phyloP scores from a whole-genome alignment of 2,797 vertebrate species.

The Pachyuromys duprasi region DNA sequence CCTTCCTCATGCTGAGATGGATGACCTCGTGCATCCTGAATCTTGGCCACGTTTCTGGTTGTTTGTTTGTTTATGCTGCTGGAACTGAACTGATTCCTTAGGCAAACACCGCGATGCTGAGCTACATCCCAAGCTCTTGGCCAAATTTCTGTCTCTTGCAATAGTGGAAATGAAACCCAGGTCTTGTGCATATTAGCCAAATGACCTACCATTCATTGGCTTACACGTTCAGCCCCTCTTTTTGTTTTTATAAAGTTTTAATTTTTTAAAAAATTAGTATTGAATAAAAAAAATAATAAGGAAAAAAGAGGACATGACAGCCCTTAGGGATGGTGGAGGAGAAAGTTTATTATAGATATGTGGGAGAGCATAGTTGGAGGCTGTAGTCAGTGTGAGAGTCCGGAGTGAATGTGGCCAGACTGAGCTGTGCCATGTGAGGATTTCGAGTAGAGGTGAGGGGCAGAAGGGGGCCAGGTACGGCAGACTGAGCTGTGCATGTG shows the following conservation, averaged over 20 bases:
- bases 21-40: not conserved
- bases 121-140: not conserved
- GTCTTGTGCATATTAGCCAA: not conserved
- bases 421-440: not conserved
- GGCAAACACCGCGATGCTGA: not conserved
- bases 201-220: not conserved
- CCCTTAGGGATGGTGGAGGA: not conserved
- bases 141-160: not conserved
- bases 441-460: too few species aligned
- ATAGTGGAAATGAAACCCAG: not conserved
- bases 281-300: not conserved
- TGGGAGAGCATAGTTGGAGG: not conserved
- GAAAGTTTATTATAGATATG: not conserved
- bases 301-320: not conserved
- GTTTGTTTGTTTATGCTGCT: not conserved
- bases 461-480: too few species aligned
- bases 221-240: not conserved
- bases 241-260: not conserved
- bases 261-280: not conserved
- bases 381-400: not conserved
- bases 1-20: not conserved
- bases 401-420: not conserved
- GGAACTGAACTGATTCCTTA: not conserved
- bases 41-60: not conserved
- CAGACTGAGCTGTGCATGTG: not conserved